These are phyloP conservation scores for Cydia splendana DNA, from an alignment of 1,140 invertebrate species.

Conservation along the genomic window DNA sequence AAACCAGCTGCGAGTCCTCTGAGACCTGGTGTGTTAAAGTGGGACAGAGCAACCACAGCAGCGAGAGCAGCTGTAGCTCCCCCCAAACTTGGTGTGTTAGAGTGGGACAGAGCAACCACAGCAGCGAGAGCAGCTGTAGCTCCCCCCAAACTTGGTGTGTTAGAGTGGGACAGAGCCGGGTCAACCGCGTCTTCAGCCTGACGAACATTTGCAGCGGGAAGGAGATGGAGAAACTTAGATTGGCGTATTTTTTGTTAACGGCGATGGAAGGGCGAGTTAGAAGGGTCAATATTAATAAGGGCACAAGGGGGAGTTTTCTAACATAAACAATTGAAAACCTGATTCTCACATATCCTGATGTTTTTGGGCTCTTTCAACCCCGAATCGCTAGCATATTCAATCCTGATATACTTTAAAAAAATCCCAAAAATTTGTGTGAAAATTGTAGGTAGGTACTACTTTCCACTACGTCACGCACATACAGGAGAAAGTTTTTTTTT, in stretches of 20 bases:
- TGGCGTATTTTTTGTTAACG: slow-evolving; percentile 59
- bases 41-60: slow-evolving; percentile 36
- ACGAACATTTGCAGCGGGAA: slow-evolving; percentile 51
- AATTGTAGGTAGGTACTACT: too few relatives aligned
- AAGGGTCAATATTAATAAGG: slow-evolving; percentile 43
- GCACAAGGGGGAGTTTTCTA: too few relatives aligned
- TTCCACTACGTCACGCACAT: too few relatives aligned
- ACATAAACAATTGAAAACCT: too few relatives aligned
- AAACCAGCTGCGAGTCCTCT: not conserved
- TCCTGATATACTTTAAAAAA: too few relatives aligned
- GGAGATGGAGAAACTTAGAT: slow-evolving; percentile 57
- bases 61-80: not conserved
- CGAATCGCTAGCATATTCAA: too few relatives aligned
- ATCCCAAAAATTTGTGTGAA: too few relatives aligned
- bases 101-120: slow-evolving; percentile 37
- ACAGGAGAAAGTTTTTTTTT: too few relatives aligned
- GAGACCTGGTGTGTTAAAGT: not conserved
- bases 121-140: not conserved
- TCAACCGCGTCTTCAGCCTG: slow-evolving; percentile 49
- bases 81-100: not conserved
- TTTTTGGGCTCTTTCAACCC: too few relatives aligned
- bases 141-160: not conserved
- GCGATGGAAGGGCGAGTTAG: slow-evolving; percentile 66
- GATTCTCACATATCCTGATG: too few relatives aligned
- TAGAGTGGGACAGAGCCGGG: not conserved